phyloP scores from a whole-genome alignment of 53 echinoderm and acorn worm genomes.

The Actinopyga echinites region DNA sequence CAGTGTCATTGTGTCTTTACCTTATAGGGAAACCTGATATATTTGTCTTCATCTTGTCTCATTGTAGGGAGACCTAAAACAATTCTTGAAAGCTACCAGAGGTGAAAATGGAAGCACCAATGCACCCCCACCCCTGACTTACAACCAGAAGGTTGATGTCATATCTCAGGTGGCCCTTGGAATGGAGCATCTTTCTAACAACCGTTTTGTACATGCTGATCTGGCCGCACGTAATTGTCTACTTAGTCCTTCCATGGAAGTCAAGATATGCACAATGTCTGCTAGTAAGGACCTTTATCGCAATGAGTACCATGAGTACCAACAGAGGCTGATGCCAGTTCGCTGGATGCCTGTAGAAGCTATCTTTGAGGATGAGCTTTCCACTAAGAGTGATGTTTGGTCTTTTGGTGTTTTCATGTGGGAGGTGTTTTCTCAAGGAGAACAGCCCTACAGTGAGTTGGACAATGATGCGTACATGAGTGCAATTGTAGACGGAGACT shows the following conservation, averaged over 20 bases:
- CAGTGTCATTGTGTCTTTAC: no score
- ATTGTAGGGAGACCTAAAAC: conserved; percentile 93
- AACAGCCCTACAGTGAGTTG: conserved; percentile 74
- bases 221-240: conserved; percentile 98
- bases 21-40: no score
- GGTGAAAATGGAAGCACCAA: conserved; percentile 93
- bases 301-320: conserved; percentile 95
- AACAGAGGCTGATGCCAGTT: conserved; percentile 93
- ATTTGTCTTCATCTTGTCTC: no score
- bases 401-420: conserved; percentile 91
- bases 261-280: conserved; percentile 89
- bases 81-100: conserved; percentile 87
- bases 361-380: conserved; percentile 94
- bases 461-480: conserved; percentile 91
- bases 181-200: conserved; percentile 95
- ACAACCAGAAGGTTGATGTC: conserved; percentile 88
- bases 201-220: conserved; percentile 96
- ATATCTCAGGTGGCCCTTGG: conserved; percentile 93
- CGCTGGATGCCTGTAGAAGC: conserved; percentile 99
- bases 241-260: conserved; percentile 95
- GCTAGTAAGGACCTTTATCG: conserved; percentile 94
- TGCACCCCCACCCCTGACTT: conserved; percentile 85
- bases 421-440: conserved; percentile 94
- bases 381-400: conserved; percentile 98
- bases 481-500: conserved; percentile 79